These are phyloP conservation scores for Ochotona curzoniae DNA, from an alignment of 2,113 vertebrate species.

Conservation along the genomic window DNA sequence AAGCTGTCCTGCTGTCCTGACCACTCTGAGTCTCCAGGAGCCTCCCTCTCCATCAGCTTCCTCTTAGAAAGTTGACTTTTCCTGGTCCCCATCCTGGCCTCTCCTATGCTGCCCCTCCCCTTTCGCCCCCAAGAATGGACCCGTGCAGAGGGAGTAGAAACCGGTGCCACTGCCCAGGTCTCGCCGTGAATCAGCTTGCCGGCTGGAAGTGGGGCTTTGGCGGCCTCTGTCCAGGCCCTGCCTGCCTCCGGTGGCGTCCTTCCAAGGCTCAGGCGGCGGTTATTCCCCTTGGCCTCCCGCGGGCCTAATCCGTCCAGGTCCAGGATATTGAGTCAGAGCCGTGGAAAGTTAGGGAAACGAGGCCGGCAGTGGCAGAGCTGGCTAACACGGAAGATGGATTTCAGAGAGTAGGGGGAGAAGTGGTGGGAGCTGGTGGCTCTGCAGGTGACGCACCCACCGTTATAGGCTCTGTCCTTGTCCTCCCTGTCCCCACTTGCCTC, in stretches of 20 bases:
- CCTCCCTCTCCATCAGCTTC: neutral
- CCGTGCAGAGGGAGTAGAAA: too few species aligned
- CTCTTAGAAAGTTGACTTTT: neutral
- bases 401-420: neutral
- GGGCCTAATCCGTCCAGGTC: slow-evolving; percentile 18
- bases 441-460: too few species aligned
- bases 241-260: neutral
- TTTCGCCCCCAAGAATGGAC: neutral
- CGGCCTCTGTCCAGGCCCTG: neutral
- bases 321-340: slow-evolving; percentile 57
- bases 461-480: neutral
- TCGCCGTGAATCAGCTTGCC: neutral
- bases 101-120: neutral
- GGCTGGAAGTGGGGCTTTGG: neutral
- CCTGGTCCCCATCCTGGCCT: neutral
- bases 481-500: too few species aligned
- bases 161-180: too few species aligned
- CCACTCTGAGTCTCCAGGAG: neutral
- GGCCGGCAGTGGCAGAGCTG: slow-evolving; percentile 35
- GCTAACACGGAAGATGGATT: slow-evolving; percentile 60
- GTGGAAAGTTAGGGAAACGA: neutral
- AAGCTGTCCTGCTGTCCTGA: neutral
- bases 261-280: slow-evolving; percentile 20
- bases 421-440: neutral
- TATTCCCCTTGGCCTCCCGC: neutral